A percentile compares a stretch with the other conserved stretches of the same genome.
phyloP scores from a whole-genome alignment of 2,888 invertebrate species.

The Zaprionus obscuricornis region DNA sequence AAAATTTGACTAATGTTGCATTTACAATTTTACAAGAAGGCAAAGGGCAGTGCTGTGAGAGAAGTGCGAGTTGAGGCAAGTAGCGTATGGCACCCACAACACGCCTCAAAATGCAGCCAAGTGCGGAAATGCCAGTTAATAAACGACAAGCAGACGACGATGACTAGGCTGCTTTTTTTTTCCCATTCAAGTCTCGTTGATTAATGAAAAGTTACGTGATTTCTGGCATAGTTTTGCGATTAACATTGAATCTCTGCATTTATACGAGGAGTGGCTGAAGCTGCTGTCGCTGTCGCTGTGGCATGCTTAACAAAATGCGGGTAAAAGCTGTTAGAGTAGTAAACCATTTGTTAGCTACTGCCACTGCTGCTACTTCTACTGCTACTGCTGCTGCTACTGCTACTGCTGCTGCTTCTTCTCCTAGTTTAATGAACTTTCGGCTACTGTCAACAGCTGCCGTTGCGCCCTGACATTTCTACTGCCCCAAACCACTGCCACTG shows the following conservation, averaged over 20 bases:
- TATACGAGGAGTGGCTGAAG: slow-evolving; percentile 14
- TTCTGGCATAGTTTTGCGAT: slow-evolving; percentile 71
- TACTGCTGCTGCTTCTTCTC: too few species aligned
- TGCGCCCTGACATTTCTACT: too few species aligned
- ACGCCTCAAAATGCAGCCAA: slow-evolving; percentile 24
- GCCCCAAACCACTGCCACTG: background rate
- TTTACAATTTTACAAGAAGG: slow-evolving; percentile 31
- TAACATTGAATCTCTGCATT: slow-evolving; percentile 44
- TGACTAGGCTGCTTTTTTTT: slow-evolving; percentile 30
- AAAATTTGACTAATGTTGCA: slow-evolving; percentile 76
- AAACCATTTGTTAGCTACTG: slow-evolving; percentile 9
- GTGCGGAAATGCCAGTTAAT: slow-evolving; percentile 73
- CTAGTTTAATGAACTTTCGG: slow-evolving; percentile 46
- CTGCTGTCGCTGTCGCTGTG: slow-evolving; percentile 52
- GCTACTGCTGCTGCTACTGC: too few species aligned
- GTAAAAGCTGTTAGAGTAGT: too few species aligned
- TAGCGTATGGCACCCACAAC: background rate
- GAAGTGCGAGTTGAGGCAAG: background rate
- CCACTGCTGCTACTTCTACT: too few species aligned
- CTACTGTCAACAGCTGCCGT: slow-evolving; percentile 29
- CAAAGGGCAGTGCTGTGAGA: background rate
- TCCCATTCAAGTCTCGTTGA: slow-evolving; percentile 63
- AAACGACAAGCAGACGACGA: slow-evolving; percentile 35
- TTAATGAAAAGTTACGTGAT: slow-evolving; percentile 73
- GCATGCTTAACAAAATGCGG: too few species aligned